Evolutionary conservation across 2,888 invertebrate genomes (phyloP).

Genomic region (Chelonus formosanus): DNA sequence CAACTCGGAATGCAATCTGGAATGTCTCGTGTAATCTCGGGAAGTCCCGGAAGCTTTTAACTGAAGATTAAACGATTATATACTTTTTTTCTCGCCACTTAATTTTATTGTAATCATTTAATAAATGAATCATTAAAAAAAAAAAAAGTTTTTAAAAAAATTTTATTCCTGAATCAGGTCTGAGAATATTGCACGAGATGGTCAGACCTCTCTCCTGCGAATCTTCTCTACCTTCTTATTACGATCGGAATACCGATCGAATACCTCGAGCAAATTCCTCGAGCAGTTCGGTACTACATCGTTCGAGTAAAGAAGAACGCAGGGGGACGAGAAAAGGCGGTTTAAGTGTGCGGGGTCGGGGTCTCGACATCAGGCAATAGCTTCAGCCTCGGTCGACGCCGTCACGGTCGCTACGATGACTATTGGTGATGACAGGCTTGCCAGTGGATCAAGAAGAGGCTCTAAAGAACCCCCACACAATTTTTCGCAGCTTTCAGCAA

Average conservation of each 20-base stretch:
- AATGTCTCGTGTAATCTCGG: too few relatives aligned
- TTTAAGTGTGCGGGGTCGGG: slow-evolving; percentile 27
- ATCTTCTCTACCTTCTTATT: slow-evolving; percentile 27
- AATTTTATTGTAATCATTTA: too few relatives aligned
- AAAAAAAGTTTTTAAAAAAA: too few relatives aligned
- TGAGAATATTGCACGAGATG: neutral
- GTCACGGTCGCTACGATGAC: slow-evolving; percentile 29
- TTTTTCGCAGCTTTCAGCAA: slow-evolving; percentile 16
- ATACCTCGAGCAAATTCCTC: slow-evolving; percentile 51
- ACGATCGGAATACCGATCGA: slow-evolving; percentile 45
- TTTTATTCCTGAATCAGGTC: too few relatives aligned
- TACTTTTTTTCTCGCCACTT: too few relatives aligned
- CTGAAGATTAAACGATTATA: too few relatives aligned
- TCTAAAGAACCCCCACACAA: slow-evolving; percentile 36
- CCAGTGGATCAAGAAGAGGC: slow-evolving; percentile 8
- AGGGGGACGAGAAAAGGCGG: slow-evolving; percentile 31
- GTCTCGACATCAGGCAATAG: slow-evolving; percentile 15
- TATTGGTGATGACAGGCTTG: slow-evolving; percentile 26
- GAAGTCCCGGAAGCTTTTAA: too few relatives aligned
- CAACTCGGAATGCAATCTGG: too few relatives aligned
- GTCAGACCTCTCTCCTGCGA: neutral
- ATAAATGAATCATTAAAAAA: too few relatives aligned
- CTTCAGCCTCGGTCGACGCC: slow-evolving; percentile 23
- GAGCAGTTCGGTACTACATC: slow-evolving; percentile 33
- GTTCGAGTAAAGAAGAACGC: slow-evolving; percentile 32